These are phyloP conservation scores for Actinemys pallida DNA, from an alignment of 2,113 vertebrate genomes.

Conservation along the genomic window DNA sequence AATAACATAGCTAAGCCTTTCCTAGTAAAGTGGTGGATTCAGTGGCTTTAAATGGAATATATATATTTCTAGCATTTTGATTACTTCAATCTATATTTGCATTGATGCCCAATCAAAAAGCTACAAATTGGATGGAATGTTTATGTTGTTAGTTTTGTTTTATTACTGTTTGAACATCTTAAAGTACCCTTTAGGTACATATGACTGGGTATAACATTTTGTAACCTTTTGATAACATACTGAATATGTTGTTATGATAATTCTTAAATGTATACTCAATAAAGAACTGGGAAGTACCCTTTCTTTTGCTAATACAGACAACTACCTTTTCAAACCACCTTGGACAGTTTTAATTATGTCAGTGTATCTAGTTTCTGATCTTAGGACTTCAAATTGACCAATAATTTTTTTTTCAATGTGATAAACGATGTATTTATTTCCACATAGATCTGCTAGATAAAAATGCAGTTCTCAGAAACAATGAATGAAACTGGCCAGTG, in stretches of 20 bases:
- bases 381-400: constrained; percentile 54
- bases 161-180: constrained; percentile 78
- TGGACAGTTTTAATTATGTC: constrained; percentile 68
- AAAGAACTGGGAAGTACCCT: constrained; percentile 67
- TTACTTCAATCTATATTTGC: constrained; percentile 81
- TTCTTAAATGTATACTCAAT: constrained; percentile 74
- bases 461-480: constrained; percentile 77
- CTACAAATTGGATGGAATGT: constrained; percentile 71
- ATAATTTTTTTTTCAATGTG: constrained; percentile 65
- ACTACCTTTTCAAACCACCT: constrained; percentile 64
- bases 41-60: constrained; percentile 83
- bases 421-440: constrained; percentile 73
- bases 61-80: constrained; percentile 83
- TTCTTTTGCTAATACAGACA: constrained; percentile 67
- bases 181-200: constrained; percentile 70
- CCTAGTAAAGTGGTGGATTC: constrained; percentile 81
- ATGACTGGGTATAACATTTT: constrained; percentile 76
- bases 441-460: constrained; percentile 72
- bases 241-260: constrained; percentile 68
- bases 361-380: constrained; percentile 55
- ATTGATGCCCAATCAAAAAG: constrained; percentile 74
- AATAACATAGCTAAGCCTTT: constrained; percentile 84
- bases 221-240: constrained; percentile 64
- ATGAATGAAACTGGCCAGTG: constrained; percentile 64
- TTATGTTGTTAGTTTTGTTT: constrained; percentile 73